Base-by-base conservation (phyloP, 2,113 vertebrate species). In the Hymenochirus boettgeri region DNA sequence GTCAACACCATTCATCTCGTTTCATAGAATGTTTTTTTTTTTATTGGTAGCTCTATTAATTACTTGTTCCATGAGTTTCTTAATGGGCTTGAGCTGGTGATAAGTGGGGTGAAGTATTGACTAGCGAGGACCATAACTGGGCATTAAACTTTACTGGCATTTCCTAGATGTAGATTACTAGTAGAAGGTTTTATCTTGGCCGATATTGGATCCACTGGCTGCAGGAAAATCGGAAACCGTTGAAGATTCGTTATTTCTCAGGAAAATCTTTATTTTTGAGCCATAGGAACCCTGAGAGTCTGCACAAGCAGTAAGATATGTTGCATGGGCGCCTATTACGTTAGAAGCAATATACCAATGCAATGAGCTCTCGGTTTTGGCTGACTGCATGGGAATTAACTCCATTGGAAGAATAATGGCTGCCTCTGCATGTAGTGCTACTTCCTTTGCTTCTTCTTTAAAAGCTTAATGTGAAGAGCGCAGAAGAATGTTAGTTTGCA, bases 1-100 rank as follows among this genome's bases (percentile, higher is more conserved):
- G 86, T 90, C 88, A 88, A 89, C 82, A n/a, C 86, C 89, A 89
- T 90, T 88, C 85, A 88, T 90, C 88, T 85, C 88, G 83, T 91
- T 93, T 89, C 90, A 79, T 82, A 80, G 78, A 75, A n/a, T n/a
- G n/a, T n/a, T n/a, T n/a, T n/a, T n/a, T n/a, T n/a, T n/a, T n/a
- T n/a, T n/a, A n/a, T 83, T 75, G 65, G 74, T 80, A 76, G 74
- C 77, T 35, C 73, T 75, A 79, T 83, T 82, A 78, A 75, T 80
- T 72, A 72, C 76, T 73, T 71, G 65, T 74, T 70, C 81, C 74
- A 64, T 69, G 57, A 72, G 80, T 78, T 74, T 71, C 74, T 57
- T 62, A 71, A 74, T 74, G 72, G 31, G 73, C 73, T n/a, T n/a
- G n/a, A 26, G 75, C 77, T 77, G 75, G 77, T 82, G 66, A 67